Evolutionary conservation across 2,888 invertebrate genomes (phyloP).

Genomic region (Epinotia brunnichana): DNA sequence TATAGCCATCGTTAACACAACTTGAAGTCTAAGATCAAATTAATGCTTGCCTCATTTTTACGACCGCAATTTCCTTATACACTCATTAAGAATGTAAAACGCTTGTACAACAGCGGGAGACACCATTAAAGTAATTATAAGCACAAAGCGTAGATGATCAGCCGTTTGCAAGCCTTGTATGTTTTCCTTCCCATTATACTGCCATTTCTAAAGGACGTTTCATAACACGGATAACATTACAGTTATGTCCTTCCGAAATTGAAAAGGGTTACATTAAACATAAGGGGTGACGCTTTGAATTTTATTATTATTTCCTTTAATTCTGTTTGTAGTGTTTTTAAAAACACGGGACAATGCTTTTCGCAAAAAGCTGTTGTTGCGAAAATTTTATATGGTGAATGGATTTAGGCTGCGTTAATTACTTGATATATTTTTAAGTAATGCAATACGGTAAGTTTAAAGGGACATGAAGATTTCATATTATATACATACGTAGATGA

Average conservation of each 20-base stretch:
- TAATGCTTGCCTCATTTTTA: not conserved
- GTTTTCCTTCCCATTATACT: not conserved
- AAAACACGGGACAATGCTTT: not conserved
- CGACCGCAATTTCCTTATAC: not conserved
- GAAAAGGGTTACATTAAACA: not conserved
- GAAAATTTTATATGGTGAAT: not conserved
- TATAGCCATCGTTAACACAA: not conserved
- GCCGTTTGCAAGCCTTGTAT: slow-evolving; percentile 10
- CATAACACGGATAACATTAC: not conserved
- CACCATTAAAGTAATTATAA: slow-evolving; percentile 29
- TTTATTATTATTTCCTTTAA: slow-evolving; percentile 16
- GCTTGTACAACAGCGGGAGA: not conserved
- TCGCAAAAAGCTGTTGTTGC: not conserved
- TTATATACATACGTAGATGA: too few species aligned
- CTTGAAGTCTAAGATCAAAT: not conserved
- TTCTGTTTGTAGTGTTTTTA: not conserved
- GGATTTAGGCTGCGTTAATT: not conserved
- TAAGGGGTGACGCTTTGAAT: not conserved
- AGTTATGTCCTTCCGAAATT: not conserved
- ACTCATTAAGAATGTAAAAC: slow-evolving; percentile 11
- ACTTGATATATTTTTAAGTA: not conserved
- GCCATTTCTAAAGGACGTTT: not conserved
- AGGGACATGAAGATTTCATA: not conserved
- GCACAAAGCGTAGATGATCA: slow-evolving; percentile 20
- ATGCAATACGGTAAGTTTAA: not conserved